Conservation (phyloP, 2,113 vertebrate genomes). For the Dasyornis broadbenti region DNA sequence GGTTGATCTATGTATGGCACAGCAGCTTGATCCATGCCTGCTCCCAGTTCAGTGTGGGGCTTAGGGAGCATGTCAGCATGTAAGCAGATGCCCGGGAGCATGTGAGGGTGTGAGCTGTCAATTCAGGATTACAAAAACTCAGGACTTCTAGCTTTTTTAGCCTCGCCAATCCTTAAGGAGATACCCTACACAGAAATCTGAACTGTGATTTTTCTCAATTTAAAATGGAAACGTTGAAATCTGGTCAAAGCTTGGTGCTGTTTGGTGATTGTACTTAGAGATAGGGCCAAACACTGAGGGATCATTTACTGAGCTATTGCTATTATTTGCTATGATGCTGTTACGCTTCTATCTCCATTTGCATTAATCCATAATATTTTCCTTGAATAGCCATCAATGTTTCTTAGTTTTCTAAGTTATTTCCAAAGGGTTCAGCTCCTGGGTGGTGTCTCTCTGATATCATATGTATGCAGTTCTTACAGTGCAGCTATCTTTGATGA, state of each 20-base stretch:
- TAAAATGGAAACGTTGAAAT: background rate
- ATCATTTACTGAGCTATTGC: background rate
- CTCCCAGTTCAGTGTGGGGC: background rate
- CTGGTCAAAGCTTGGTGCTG: background rate
- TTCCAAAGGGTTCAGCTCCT: background rate
- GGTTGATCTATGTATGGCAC: background rate
- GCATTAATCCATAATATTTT: background rate
- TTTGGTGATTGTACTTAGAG: background rate
- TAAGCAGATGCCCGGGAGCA: background rate
- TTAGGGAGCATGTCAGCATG: rapidly evolving
- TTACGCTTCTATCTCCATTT: background rate
- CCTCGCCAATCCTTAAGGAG: background rate
- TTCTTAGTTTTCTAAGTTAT: background rate
- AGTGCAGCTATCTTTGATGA: background rate
- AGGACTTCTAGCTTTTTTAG: background rate
- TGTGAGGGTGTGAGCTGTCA: background rate
- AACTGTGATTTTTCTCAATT: background rate
- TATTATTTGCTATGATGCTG: background rate
- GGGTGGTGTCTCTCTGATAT: background rate
- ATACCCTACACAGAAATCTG: background rate
- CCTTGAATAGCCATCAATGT: background rate
- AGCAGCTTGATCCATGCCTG: background rate
- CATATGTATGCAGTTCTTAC: background rate
- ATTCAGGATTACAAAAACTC: background rate
- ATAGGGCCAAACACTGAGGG: background rate